Conservation (phyloP, 2,113 vertebrate genomes). For the Campylorhamphus procurvoides region DNA sequence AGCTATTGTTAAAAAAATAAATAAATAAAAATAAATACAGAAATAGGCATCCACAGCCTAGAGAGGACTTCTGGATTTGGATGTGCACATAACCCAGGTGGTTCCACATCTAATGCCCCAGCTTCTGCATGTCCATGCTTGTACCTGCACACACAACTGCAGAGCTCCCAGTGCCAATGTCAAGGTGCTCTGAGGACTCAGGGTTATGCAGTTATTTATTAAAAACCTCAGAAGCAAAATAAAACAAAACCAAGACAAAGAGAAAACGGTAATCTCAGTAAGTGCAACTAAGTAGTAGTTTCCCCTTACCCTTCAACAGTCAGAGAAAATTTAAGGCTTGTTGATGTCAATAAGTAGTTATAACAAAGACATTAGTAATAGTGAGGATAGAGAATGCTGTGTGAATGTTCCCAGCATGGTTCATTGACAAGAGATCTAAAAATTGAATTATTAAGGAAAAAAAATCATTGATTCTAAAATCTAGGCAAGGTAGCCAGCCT, state of each 20-base stretch:
- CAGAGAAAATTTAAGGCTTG: slow-evolving; percentile 36
- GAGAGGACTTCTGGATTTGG: slow-evolving; percentile 34
- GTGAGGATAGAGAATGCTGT: neutral
- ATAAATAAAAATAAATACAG: neutral
- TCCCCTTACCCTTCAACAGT: slow-evolving; percentile 48
- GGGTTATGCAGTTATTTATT: slow-evolving; percentile 10
- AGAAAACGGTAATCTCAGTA: neutral
- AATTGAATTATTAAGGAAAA: slow-evolving; percentile 64
- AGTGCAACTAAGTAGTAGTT: slow-evolving; percentile 6
- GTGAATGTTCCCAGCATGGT: slow-evolving; percentile 60
- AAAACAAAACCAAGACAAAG: slow-evolving; percentile 13
- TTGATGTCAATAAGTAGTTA: slow-evolving; percentile 61
- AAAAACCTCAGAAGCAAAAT: neutral
- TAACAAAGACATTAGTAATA: slow-evolving; percentile 26
- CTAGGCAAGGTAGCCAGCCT: slow-evolving; percentile 58
- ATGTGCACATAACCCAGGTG: neutral
- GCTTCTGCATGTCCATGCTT: neutral
- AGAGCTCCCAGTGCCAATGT: slow-evolving; percentile 2
- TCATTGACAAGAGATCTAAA: slow-evolving; percentile 59
- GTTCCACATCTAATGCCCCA: neutral
- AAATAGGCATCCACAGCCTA: slow-evolving; percentile 14
- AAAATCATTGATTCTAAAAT: slow-evolving; percentile 52
- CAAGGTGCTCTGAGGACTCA: slow-evolving; percentile 10
- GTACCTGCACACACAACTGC: neutral
- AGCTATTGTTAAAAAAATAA: neutral